A percentile compares a stretch with the other conserved stretches of the same genome.
These are phyloP conservation scores for Chamaea fasciata DNA, from an alignment of 2,113 vertebrate species.

Conservation along the genomic window DNA sequence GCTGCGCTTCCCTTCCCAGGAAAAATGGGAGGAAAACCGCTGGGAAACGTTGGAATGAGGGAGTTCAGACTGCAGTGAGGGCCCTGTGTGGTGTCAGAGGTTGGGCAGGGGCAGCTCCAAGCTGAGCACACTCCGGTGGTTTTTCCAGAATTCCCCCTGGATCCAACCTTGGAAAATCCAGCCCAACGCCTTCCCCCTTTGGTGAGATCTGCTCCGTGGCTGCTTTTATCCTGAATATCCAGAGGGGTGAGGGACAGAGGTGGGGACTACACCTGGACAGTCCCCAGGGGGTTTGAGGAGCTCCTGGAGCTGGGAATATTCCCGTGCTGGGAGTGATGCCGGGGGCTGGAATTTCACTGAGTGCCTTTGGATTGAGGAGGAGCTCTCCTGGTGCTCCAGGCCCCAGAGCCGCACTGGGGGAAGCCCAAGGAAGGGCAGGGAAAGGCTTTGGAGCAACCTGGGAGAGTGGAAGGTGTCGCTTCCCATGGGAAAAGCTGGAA, in stretches of 20 bases:
- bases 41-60: not conserved
- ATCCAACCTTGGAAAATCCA: not conserved
- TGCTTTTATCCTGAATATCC: not conserved
- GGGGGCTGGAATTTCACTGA: not conserved
- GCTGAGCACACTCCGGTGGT: rapidly evolving
- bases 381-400: not conserved
- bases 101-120: not conserved
- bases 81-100: not conserved
- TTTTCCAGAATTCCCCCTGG: not conserved
- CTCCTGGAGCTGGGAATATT: not conserved
- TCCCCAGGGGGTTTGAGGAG: not conserved
- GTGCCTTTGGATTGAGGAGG: not conserved
- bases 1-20: not conserved
- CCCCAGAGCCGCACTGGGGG: not conserved
- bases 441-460: not conserved
- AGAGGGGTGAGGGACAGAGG: not conserved
- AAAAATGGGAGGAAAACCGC: not conserved
- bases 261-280: not conserved
- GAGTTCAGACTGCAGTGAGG: not conserved
- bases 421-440: not conserved
- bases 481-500: not conserved
- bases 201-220: not conserved
- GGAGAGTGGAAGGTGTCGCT: not conserved
- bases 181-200: not conserved
- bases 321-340: not conserved